phyloP scores from a whole-genome alignment of 92 coral and sea anemone genomes.

The Epizoanthus fatuus region DNA sequence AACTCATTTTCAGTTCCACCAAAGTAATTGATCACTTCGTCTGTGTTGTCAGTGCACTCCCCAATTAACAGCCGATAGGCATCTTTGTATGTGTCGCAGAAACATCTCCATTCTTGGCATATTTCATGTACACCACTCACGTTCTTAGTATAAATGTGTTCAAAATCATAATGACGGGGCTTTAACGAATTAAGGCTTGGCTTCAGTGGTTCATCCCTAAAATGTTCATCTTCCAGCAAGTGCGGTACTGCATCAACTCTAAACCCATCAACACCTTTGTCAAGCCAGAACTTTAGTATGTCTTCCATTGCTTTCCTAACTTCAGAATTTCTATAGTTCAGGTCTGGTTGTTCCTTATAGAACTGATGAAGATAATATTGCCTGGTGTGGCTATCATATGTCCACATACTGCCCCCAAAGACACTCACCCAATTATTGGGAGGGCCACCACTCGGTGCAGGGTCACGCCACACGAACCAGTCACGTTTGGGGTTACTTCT shows the following conservation, averaged over 20 bases:
- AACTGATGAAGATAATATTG: slow-evolving; percentile 89
- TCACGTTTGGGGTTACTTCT: slow-evolving; percentile 62
- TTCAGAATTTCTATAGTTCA: slow-evolving; percentile 79
- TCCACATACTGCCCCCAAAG: slow-evolving; percentile 89
- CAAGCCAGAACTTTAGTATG: slow-evolving; percentile 87
- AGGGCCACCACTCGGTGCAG: slow-evolving; percentile 70
- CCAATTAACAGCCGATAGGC: slow-evolving; percentile 80
- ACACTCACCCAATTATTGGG: slow-evolving; percentile 92
- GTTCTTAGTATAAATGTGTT: slow-evolving; percentile 76
- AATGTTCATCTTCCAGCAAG: slow-evolving; percentile 75
- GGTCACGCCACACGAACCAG: slow-evolving; percentile 94
- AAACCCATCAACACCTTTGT: slow-evolving; percentile 95
- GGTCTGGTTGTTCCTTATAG: slow-evolving; percentile 85
- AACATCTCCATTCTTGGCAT: slow-evolving; percentile 74
- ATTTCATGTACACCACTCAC: slow-evolving; percentile 71
- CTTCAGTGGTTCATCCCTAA: slow-evolving; percentile 78
- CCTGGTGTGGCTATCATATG: slow-evolving; percentile 65
- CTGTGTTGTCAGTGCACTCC: slow-evolving; percentile 52
- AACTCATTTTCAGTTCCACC: slow-evolving; percentile 74
- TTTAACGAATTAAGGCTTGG: slow-evolving; percentile 53
- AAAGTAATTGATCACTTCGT: slow-evolving; percentile 72
- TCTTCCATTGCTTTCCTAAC: slow-evolving; percentile 79
- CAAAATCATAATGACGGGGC: slow-evolving; percentile 66
- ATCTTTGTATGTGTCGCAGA: slow-evolving; percentile 68
- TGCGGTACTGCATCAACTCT: slow-evolving; percentile 91